Base-by-base conservation (phyloP, 92 coral and sea anemone species). In the Micromussa lordhowensis region DNA sequence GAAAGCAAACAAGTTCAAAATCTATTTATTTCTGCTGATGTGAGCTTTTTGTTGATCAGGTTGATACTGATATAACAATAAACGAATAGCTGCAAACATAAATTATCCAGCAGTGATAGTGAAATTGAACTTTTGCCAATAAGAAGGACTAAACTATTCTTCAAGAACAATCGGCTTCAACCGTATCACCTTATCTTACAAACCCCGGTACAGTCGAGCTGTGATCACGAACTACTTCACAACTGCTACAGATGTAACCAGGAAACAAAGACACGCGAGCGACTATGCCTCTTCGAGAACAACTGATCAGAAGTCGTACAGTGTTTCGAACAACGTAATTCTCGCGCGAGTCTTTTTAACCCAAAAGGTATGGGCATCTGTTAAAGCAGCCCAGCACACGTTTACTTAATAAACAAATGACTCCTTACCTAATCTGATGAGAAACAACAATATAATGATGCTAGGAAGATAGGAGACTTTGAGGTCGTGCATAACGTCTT, bases 151-250 rank as follows among this genome's bases (percentile, higher is more conserved):
- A 55, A 74, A 74, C 36, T 24, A 84, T 54, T 68, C 54, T 84
- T 84, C 71, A 17, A 74, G 72, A 73, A 51, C 68, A 84, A 84
- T 57, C 88, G 73, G 88, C 88, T 84, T 84, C 73, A 34, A 73
- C 18, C 5, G 81, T 74, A 84, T 84, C 81, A 34, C 81, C 74
- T 73, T 84, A 55, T 84, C 71, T 53, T 38, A 75, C 72, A 28
- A 84, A 75, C 88, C 79, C 81, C 38, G 34, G 53, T 26, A 30
- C 36, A 40, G 30, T 18, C 81, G 31, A 73, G 49, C 78, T 73
- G 10, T 8, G 57, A 84, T 73, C 88, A 84, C 88, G 88, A 78
- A 74, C 81, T 31, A 44, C 80, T n/a, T n/a, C n/a, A 55, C 70
- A 30, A 54, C 28, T 29, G 38, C 30, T 49, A 44, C 2, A 81